A percentile compares a stretch with the other conserved stretches of the same genome.
These are phyloP conservation scores for Blastomussa wellsi DNA, from an alignment of 92 coral and sea anemone species.

Conservation along the genomic window DNA sequence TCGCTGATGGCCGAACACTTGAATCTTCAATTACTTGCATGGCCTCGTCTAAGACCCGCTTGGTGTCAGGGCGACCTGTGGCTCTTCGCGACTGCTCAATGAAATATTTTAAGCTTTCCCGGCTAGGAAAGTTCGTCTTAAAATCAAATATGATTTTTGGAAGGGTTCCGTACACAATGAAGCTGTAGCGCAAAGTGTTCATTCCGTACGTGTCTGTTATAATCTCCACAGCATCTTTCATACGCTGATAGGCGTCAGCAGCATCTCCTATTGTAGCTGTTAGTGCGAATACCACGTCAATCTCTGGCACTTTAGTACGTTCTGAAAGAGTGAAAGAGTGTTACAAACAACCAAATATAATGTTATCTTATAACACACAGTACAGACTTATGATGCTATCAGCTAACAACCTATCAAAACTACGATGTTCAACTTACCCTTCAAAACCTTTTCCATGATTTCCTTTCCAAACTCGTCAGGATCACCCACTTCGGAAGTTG, in stretches of 20 bases:
- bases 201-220: conserved; percentile 65
- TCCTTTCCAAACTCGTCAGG: conserved; percentile 53
- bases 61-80: conserved; percentile 53
- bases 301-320: conserved; percentile 55
- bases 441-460: conserved; percentile 66
- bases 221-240: conserved; percentile 60
- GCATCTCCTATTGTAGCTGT: conserved; percentile 67
- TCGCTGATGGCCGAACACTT: conserved; percentile 72
- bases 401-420: neutral
- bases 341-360: neutral
- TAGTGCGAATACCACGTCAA: conserved; percentile 81
- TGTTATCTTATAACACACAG: neutral
- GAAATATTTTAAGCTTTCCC: conserved; percentile 50
- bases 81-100: conserved; percentile 42
- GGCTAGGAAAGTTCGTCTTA: conserved; percentile 55
- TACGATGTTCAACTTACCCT: conserved; percentile 47
- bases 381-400: too few species aligned
- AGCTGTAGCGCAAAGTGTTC: conserved; percentile 63
- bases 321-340: conserved; percentile 19
- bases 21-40: conserved; percentile 42
- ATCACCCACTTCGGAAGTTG: conserved; percentile 32
- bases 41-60: conserved; percentile 55
- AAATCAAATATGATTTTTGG: conserved; percentile 51
- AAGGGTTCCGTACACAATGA: conserved; percentile 64
- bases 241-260: conserved; percentile 48